Evolutionary conservation across 2,113 vertebrate species (phyloP), one percentile per base, ranked within the genome.

Genomic region (Candoia aspera): DNA sequence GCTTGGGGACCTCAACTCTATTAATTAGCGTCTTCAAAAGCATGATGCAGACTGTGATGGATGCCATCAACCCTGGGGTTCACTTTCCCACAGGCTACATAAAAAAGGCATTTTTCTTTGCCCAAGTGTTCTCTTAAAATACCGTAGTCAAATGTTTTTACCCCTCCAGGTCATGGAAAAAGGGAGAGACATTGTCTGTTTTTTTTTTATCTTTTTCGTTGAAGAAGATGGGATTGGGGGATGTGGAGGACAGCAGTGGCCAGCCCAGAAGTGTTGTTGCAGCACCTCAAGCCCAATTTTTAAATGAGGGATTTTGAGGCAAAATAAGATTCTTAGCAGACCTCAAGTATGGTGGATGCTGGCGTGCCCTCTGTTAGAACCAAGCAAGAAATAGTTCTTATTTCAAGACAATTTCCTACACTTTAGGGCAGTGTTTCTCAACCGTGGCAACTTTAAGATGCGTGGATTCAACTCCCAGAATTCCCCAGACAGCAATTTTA

Each of bases 1-100:
- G 37, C 2, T 19, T 53, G 37, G 37, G 26, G 49, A 13, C 57
- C 84, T 4, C n/a, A 0, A 68, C 90, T 62, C 87, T 89, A 93
- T 93, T 93, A 95, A 97, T 96, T 94, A 95, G 93, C 93, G 88
- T 92, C 90, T 90, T 95, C 79, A 90, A 92, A 95, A 93, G 86
- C 92, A 88, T 90, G 84, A 94, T 55, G 26, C 57, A 33, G 59
- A 88, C 33, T 37, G 87, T 6, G 92, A 91, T 92, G 92, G 95
- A 90, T 57, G 79, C 92, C 59, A 53, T 94, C 93, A 95, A 93
- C 90, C 62, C 8, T 6, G 8, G 42, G 55, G 29, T 13, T 55
- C 79, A 94, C 33, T 62, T 90, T 88, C 85, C 94, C 90, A 29
- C 57, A 11, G 26, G 86, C 86, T 84, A 49, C 37, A 84, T 90